phyloP scores from a whole-genome alignment of 2,888 invertebrate genomes.

The Molorchus minor region DNA sequence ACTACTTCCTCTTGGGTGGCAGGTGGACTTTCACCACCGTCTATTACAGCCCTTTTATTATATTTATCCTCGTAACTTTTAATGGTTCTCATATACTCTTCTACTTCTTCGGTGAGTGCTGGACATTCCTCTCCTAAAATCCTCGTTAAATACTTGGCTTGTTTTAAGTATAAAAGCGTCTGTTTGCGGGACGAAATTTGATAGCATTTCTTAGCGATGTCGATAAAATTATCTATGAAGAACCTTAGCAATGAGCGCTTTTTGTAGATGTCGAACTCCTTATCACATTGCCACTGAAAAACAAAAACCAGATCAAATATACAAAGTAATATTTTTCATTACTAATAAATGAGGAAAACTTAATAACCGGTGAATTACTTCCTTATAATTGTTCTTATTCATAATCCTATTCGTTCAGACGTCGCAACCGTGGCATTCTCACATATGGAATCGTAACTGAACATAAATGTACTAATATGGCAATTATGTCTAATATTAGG shows the following conservation, averaged over 20 bases:
- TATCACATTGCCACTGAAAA: slow-evolving; percentile 58
- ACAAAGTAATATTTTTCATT: no score
- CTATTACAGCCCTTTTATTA: slow-evolving; percentile 5
- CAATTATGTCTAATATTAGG: no score
- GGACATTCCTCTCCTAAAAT: slow-evolving; percentile 68
- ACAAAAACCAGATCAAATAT: no score
- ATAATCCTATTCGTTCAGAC: no score
- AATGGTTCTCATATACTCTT: slow-evolving; percentile 67
- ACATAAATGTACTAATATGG: no score
- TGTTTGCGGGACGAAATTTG: slow-evolving; percentile 70
- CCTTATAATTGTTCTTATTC: no score
- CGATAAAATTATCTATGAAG: slow-evolving; percentile 77
- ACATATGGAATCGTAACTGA: no score
- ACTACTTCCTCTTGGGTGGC: not conserved
- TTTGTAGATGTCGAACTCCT: slow-evolving; percentile 67
- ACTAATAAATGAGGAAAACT: no score
- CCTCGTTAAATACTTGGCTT: slow-evolving; percentile 72
- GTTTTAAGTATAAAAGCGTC: slow-evolving; percentile 74
- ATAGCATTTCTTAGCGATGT: slow-evolving; percentile 73
- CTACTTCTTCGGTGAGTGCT: slow-evolving; percentile 65
- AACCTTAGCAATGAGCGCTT: slow-evolving; percentile 73
- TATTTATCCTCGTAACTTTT: slow-evolving; percentile 61
- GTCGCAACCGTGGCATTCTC: no score
- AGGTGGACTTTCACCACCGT: not conserved
- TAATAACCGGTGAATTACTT: no score